These are phyloP conservation scores for Rhinoptilus africanus DNA, from an alignment of 2,113 vertebrate genomes.

Conservation along the genomic window DNA sequence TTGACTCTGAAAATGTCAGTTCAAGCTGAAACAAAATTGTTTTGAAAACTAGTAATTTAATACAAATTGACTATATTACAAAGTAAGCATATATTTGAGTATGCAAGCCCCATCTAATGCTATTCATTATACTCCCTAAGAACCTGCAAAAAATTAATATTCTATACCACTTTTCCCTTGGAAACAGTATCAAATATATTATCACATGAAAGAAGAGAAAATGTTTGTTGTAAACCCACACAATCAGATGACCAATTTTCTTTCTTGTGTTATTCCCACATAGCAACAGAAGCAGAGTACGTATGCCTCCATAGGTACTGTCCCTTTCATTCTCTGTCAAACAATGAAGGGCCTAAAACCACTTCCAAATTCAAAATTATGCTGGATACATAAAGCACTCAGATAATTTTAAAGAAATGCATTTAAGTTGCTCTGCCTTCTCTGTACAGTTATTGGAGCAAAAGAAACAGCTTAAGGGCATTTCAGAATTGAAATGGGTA, in stretches of 20 bases:
- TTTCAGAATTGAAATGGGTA: background rate
- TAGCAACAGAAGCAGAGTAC: background rate
- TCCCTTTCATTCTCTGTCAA: background rate
- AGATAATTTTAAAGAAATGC: background rate
- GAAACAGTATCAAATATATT: slow-evolving; percentile 9
- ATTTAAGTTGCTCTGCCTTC: background rate
- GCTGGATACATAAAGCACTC: background rate
- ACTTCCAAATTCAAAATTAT: background rate
- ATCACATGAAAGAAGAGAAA: slow-evolving; percentile 6
- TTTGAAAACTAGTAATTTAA: slow-evolving; percentile 66
- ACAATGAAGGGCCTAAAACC: background rate
- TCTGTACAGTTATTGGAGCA: background rate
- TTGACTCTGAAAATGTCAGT: slow-evolving; percentile 59
- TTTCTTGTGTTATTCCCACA: background rate
- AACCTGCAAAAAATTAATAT: slow-evolving; percentile 44
- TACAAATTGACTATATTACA: slow-evolving; percentile 48
- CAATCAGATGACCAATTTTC: background rate
- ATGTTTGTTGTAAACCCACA: background rate
- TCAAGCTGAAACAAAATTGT: slow-evolving; percentile 61
- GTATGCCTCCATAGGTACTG: background rate
- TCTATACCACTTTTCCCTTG: background rate
- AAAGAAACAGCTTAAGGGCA: background rate
- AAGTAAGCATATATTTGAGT: slow-evolving; percentile 50
- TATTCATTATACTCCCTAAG: slow-evolving; percentile 22
- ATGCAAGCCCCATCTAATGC: background rate